phyloP scores from a whole-genome alignment of 2,113 vertebrate species.

The Nibea albiflora region DNA sequence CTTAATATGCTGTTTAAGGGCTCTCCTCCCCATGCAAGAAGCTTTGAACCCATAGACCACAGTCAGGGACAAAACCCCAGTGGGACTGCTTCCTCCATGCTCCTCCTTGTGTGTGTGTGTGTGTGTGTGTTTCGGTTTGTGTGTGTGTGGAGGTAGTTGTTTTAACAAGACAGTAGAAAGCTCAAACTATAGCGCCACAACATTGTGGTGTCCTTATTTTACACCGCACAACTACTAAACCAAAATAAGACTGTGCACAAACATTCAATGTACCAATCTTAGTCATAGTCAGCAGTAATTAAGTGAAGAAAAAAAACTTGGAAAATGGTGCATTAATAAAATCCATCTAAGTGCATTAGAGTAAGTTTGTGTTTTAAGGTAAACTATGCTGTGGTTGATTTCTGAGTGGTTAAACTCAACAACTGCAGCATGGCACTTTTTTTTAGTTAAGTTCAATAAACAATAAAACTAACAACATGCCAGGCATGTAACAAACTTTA shows the following conservation, averaged over 20 bases:
- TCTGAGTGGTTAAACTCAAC: neutral
- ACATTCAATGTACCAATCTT: neutral
- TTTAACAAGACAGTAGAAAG: constrained; percentile 58
- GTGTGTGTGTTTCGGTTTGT: constrained; percentile 23
- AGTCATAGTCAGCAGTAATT: neutral
- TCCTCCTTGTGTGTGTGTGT: constrained; percentile 60
- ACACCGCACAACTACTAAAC: neutral
- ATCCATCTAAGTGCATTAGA: neutral
- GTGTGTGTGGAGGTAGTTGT: constrained; percentile 44
- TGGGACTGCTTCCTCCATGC: constrained; percentile 77
- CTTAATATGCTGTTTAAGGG: constrained; percentile 88
- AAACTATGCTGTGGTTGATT: neutral
- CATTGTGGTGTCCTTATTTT: constrained; percentile 18
- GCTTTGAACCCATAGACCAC: constrained; percentile 86
- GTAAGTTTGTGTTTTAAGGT: neutral
- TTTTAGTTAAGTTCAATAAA: neutral
- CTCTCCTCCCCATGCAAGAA: constrained; percentile 82
- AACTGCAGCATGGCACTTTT: neutral
- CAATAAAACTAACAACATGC: neutral
- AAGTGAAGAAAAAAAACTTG: neutral
- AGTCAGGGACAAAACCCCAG: constrained; percentile 82
- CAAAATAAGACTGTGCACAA: constrained; percentile 2
- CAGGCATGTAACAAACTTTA: neutral
- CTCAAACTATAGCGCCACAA: constrained; percentile 8
- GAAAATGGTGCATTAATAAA: neutral